These are phyloP conservation scores for Sceloporus tristichus DNA, from an alignment of 2,113 vertebrate genomes.

Conservation along the genomic window DNA sequence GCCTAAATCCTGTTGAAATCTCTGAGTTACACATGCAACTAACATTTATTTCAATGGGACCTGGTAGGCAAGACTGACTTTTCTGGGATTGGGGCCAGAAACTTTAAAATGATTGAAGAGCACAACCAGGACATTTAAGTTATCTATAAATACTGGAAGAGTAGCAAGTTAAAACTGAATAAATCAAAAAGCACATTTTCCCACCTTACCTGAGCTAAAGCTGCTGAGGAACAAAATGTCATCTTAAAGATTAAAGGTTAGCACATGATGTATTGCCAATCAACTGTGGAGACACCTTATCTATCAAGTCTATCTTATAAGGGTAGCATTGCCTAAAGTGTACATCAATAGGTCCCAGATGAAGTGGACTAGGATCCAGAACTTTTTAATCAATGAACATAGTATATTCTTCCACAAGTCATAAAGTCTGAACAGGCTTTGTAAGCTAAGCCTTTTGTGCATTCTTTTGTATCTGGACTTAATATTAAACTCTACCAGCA, in stretches of 20 bases:
- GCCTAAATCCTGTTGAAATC: not conserved
- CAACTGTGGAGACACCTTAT: not conserved
- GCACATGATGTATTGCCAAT: conserved; percentile 19
- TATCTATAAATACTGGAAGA: conserved; percentile 3
- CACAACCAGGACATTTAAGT: conserved; percentile 8
- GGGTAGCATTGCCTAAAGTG: conserved; percentile 11
- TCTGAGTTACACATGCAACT: not conserved
- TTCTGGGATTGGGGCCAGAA: not conserved
- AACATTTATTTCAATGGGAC: not conserved
- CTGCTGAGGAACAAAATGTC: conserved; percentile 22
- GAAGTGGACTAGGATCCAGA: not conserved
- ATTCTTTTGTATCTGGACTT: not conserved
- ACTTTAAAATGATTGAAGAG: conserved; percentile 2
- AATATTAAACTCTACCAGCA: not conserved
- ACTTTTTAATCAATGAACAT: conserved; percentile 15
- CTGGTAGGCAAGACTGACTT: not conserved
- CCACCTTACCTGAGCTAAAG: conserved; percentile 17
- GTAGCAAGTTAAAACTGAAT: conserved; percentile 21
- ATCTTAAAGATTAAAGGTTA: conserved; percentile 27
- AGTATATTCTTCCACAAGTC: not conserved
- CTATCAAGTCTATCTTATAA: conserved; percentile 2
- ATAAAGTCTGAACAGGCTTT: not conserved
- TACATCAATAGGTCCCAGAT: not conserved
- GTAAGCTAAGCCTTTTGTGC: not conserved
- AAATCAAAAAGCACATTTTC: conserved; percentile 26